phyloP scores from a whole-genome alignment of 2,888 invertebrate genomes.

The Apodemia duryi region DNA sequence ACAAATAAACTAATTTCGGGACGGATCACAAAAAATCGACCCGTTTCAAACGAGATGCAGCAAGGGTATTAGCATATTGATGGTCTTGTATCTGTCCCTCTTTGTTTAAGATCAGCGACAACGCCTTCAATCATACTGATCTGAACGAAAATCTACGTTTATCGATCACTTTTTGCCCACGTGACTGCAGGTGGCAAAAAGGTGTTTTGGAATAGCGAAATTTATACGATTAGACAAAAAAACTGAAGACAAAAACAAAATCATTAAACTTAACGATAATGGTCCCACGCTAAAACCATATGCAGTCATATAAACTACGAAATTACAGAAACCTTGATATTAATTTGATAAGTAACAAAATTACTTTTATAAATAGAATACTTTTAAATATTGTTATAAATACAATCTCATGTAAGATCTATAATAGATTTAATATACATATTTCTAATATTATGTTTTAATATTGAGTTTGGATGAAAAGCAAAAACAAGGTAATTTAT shows the following conservation, averaged over 20 bases:
- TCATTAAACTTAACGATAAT: neutral
- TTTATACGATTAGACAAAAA: constrained; percentile 6
- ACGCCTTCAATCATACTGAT: constrained; percentile 72
- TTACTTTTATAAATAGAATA: too few species aligned
- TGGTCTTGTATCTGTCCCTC: constrained; percentile 66
- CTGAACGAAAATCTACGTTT: constrained; percentile 61
- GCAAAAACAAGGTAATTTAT: too few species aligned
- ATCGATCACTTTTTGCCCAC: constrained; percentile 53
- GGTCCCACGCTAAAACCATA: too few species aligned
- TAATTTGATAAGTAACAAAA: too few species aligned
- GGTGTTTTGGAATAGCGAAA: constrained; percentile 14
- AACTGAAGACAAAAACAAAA: neutral
- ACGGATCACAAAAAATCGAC: constrained; percentile 50
- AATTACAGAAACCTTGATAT: too few species aligned
- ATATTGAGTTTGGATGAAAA: too few species aligned
- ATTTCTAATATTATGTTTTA: too few species aligned
- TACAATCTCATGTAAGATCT: too few species aligned
- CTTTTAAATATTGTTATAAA: too few species aligned
- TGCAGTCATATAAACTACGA: too few species aligned
- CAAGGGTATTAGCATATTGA: constrained; percentile 73
- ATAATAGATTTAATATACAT: too few species aligned
- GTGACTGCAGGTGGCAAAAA: constrained; percentile 36
- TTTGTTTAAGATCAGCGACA: constrained; percentile 78
- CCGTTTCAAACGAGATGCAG: constrained; percentile 52
- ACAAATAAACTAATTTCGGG: constrained; percentile 74